Conservation (phyloP, 2,797 vertebrate species). For the Hirundo rustica region DNA sequence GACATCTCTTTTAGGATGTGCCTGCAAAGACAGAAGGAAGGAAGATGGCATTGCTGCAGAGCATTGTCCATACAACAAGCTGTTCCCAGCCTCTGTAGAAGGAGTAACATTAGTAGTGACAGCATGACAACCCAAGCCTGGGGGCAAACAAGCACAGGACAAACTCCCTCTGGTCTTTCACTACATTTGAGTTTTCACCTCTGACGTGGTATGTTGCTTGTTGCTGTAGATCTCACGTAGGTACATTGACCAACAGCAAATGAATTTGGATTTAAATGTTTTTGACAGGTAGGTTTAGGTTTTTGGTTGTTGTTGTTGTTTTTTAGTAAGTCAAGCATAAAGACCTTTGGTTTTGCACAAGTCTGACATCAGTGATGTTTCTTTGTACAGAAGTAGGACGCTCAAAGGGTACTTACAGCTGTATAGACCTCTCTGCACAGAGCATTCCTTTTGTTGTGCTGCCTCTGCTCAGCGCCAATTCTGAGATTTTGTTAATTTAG, state of each 20-base stretch:
- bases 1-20: background rate
- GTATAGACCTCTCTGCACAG: background rate
- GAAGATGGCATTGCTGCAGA: background rate
- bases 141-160: accelerated
- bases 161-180: no score
- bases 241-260: background rate
- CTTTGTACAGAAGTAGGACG: background rate
- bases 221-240: background rate
- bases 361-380: background rate
- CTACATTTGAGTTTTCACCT: background rate
- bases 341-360: background rate
- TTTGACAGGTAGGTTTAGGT: background rate
- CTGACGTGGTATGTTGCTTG: accelerated
- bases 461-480: background rate
- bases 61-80: accelerated
- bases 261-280: background rate
- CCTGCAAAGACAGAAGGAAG: background rate
- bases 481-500: background rate
- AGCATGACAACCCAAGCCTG: background rate
- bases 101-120: accelerated
- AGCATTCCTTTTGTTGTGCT: background rate
- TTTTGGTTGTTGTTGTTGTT: background rate
- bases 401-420: background rate
- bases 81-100: background rate
- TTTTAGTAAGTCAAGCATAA: background rate